Evolutionary conservation across 53 echinoderm and acorn worm species (phyloP).

Genomic region (Actinopyga echinites): DNA sequence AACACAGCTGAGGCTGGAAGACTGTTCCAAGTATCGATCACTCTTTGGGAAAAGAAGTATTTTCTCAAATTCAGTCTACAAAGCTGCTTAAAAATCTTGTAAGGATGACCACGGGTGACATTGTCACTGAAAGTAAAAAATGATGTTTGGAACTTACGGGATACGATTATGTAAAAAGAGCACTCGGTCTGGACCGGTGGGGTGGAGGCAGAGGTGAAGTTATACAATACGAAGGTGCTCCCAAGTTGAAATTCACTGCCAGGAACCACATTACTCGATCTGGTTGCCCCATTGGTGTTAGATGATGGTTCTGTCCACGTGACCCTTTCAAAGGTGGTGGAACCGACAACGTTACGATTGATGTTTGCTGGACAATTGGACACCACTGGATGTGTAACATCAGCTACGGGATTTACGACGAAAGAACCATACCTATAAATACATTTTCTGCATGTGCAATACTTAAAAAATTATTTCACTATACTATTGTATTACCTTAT

Average conservation of each 20-base stretch:
- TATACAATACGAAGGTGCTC: neutral
- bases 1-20: no score
- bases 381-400: conserved; percentile 9
- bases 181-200: neutral
- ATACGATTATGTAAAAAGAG: neutral
- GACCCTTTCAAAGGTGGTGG: neutral
- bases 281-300: no score
- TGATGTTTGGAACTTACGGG: neutral
- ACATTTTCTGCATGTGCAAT: no score
- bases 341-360: neutral
- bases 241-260: neutral
- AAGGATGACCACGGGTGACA: no score
- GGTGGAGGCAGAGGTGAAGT: neutral
- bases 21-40: no score
- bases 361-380: conserved; percentile 28
- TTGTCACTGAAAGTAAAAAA: no score
- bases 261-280: neutral
- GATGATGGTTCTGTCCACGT: neutral
- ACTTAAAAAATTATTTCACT: no score
- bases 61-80: no score
- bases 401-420: neutral
- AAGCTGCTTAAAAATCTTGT: no score
- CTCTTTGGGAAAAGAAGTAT: no score
- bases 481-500: no score
- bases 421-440: no score